Percentiles rank a stretch among this genome's conserved stretches.
Conservation (phyloP, 2,797 vertebrate genomes). For the Bufotes viridis region DNA sequence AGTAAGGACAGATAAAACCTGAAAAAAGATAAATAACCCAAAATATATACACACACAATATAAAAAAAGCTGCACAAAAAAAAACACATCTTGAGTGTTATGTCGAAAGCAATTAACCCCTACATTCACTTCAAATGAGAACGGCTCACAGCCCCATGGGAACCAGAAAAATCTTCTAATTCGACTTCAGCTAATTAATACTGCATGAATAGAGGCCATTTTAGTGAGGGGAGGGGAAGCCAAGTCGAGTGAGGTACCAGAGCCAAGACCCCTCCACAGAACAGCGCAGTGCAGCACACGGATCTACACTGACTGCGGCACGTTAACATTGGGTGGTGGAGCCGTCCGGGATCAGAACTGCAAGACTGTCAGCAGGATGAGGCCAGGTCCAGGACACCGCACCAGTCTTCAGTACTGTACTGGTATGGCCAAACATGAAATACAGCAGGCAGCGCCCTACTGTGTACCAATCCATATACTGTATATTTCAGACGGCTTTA, state of each 20-base stretch:
- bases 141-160: slow-evolving; percentile 16
- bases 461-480: background rate
- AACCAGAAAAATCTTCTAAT: slow-evolving; percentile 32
- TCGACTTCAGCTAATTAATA: slow-evolving; percentile 57
- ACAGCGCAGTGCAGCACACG: slow-evolving; percentile 56
- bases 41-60: background rate
- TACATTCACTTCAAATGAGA: background rate
- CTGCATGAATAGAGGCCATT: slow-evolving; percentile 59
- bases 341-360: background rate
- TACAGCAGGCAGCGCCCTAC: background rate
- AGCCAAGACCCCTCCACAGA: slow-evolving; percentile 50
- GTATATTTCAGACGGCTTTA: no score
- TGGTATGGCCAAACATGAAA: background rate
- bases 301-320: slow-evolving; percentile 39
- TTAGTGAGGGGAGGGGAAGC: slow-evolving; percentile 47
- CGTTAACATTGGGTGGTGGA: background rate
- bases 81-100: background rate
- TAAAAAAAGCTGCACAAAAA: background rate
- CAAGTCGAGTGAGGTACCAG: slow-evolving; percentile 13
- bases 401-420: background rate
- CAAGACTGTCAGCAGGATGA: background rate
- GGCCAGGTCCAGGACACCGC: background rate
- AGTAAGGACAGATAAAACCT: background rate
- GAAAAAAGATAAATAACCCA: no score
- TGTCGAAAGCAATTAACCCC: background rate